Base-by-base conservation (phyloP, 2,113 vertebrate species). In the Pseudorectes ferrugineus region DNA sequence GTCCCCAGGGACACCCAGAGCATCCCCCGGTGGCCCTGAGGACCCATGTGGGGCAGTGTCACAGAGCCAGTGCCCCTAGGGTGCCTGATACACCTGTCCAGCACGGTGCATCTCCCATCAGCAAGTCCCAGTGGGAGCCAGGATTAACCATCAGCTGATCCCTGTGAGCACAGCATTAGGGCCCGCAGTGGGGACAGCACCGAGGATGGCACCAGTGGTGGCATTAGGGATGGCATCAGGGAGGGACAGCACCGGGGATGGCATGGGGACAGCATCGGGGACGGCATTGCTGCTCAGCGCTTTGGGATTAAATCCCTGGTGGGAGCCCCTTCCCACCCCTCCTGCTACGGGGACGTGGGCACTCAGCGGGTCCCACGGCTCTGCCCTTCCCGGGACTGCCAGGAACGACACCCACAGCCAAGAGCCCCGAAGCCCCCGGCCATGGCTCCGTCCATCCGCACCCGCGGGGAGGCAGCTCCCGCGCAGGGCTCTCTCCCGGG, bases 271-370 rank as follows among this genome's bases (percentile, higher is more conserved):
- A 22, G 10, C 12, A 46, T 14, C 3, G 2, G 46, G 46, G 52
- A 21, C 0, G 0, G 43, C 36, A 61, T 7, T 21, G 4, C 74
- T 36, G 40, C 62, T 36, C 14, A 31, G 52, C 0, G 0, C 11
- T 42, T 52, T 15, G 55, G 63, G 54, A 52, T 36, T 5, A 28
- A 54, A 3, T 7, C 33, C 11, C 25, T 13, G 40, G 5, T 14
- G 54, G 46, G 21, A 76, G 11, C 18, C 61, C 35, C 23, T 42
- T 81, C 59, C 73, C 63, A 35, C 2, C 54, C 48, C 36, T 52
- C 29, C 61, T 17, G 42, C 49, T 55, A 9, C 0, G 23, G 76
- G 45, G n/a, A 3, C 15, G 13, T 2, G 4, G 70, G 31, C 75
- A 33, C 12, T 2, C n/a, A 65, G 84, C 8, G 0, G 0, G 23